Percentiles rank a stretch among this genome's conserved stretches.
phyloP scores from a whole-genome alignment of 1,140 invertebrate species.

The Delia radicum region DNA sequence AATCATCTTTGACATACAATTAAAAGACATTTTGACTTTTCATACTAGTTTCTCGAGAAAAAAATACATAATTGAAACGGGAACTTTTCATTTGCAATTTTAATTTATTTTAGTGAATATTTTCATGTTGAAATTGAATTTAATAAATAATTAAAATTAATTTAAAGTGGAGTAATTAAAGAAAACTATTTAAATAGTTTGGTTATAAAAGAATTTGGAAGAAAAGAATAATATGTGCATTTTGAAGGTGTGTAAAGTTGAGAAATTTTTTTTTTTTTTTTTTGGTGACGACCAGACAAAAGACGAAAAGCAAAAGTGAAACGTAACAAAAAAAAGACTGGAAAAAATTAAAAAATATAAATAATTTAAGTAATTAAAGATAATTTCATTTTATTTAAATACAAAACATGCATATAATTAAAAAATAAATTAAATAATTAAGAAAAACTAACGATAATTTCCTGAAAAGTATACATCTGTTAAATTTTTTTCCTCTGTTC shows the following conservation, averaged over 20 bases:
- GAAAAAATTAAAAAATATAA: conserved; percentile 10
- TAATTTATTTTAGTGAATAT: background rate
- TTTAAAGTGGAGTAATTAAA: background rate
- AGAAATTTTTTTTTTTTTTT: conserved; percentile 9
- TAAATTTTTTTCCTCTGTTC: background rate
- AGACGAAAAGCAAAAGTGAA: conserved; percentile 22
- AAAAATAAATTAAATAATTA: background rate
- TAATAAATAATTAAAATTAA: background rate
- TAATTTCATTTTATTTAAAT: background rate
- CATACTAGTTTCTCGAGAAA: conserved; percentile 13
- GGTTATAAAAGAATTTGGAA: conserved; percentile 24
- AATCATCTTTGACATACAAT: background rate
- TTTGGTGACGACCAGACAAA: conserved; percentile 15
- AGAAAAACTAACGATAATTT: background rate
- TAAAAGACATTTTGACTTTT: conserved; percentile 18
- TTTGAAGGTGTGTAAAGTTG: conserved; percentile 29
- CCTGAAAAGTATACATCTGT: conserved; percentile 1
- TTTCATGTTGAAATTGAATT: background rate
- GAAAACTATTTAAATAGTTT: background rate
- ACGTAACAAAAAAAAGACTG: conserved; percentile 24
- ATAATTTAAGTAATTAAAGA: conserved; percentile 6
- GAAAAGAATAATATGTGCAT: conserved; percentile 33
- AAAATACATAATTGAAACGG: background rate
- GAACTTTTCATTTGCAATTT: conserved; percentile 8
- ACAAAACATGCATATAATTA: background rate